Base-by-base conservation (phyloP, 2,113 vertebrate genomes). In the Cryptotis parvus region DNA sequence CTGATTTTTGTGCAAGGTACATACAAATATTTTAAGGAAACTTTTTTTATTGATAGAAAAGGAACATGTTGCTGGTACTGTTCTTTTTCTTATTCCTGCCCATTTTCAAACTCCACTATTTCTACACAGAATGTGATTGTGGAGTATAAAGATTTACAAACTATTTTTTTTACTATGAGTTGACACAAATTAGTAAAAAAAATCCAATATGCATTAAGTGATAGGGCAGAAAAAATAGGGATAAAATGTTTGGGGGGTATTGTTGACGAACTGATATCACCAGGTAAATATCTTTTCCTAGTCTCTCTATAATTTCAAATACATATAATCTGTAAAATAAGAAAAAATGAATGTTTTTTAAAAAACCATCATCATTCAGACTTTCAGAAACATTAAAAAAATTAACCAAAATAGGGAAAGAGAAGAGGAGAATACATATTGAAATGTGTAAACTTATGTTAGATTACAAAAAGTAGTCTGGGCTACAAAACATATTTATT, bases 371-470 rank as follows among this genome's bases (percentile, higher is more conserved):
- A 72, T 52, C 90, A 77, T 31, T 31, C 61, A 91, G 22, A 61
- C 45, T 84, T 92, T 92, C 4, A 85, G n/a, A 87, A 70, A 45
- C 24, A 41, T 55, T 80, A 72, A 73, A 86, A n/a, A 82, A 80
- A 14, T 78, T 75, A 37, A 41, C 10, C 9, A 84, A 43, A 43
- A 43, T 9, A 65, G 31, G 79, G 1, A 79, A 12, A 49, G 3
- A 80, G 14, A 75, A 80, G 14, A 52, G 1, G 41, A 81, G 73
- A 65, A 63, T 55, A 91, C 12, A 41, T 66, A 75, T 41, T 91
- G 52, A 90, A 90, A 52, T 87, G 43, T 58, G 69, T 73, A 87
- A 90, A 84, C 80, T 18, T 55, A 58, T 9, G 20, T 37, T 3
- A 63, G 43, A 92, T 80, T 58, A 27, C 11, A 92, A 18, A 31